Evolutionary conservation across 2,888 invertebrate genomes (phyloP).

Genomic region (Drosophila antonietae): DNA sequence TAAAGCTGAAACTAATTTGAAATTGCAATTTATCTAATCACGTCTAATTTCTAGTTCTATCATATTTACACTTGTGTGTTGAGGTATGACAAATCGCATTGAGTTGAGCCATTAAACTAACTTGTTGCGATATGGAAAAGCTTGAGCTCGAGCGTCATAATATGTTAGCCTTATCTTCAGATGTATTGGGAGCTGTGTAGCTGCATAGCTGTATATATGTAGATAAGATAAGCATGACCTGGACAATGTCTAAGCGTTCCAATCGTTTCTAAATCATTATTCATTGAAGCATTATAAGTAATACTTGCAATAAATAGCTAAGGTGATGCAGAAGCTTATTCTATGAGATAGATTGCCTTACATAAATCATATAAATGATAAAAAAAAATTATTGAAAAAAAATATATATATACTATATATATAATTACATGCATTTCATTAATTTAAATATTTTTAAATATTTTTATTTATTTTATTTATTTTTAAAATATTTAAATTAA

Average conservation of each 20-base stretch:
- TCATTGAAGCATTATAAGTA: neutral
- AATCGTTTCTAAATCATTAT: neutral
- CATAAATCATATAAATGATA: neutral
- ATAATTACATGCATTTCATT: neutral
- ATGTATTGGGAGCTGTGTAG: constrained; percentile 11
- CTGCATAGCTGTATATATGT: neutral
- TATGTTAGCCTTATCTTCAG: constrained; percentile 35
- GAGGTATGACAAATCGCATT: constrained; percentile 30
- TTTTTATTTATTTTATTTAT: too few relatives aligned
- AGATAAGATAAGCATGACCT: constrained; percentile 55
- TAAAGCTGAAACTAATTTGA: constrained; percentile 13
- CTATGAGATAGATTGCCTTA: neutral
- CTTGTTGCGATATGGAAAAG: constrained; percentile 27
- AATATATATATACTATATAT: too few relatives aligned
- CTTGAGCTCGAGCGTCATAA: constrained; percentile 26
- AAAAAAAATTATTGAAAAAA: neutral
- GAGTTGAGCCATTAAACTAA: constrained; percentile 21
- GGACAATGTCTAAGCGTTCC: constrained; percentile 29
- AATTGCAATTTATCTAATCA: constrained; percentile 24
- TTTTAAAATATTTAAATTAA: too few relatives aligned
- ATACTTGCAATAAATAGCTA: neutral
- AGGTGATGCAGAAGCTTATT: neutral
- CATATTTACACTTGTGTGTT: neutral
- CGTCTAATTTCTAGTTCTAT: neutral
- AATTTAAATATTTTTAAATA: too few relatives aligned